Evolutionary conservation across 2,888 invertebrate genomes (phyloP), one percentile per base, ranked within the genome.

Genomic region (Ophonus ardosiacus): DNA sequence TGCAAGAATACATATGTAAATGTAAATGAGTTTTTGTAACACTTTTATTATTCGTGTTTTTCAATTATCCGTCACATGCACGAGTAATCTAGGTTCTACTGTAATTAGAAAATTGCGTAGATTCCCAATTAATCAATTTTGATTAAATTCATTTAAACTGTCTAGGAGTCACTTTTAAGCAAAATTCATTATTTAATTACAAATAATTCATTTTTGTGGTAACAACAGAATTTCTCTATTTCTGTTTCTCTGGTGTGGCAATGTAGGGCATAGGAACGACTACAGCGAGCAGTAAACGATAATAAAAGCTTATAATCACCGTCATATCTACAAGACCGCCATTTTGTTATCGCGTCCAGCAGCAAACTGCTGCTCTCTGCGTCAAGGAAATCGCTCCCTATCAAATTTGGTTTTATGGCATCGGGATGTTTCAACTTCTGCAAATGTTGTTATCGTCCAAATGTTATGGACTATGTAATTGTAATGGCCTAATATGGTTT

Each of bases 291-390:
- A 56, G 59, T 61, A 80, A 78, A 80, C 31, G 79, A 17, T 61
- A 31, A 61, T 80, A 61, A 80, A 80, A 80, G 79, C 79, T 80
- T 61, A 80, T 80, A 80, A 80, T 80, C 59, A 38, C 15, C 79
- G n/a, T 43, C 74, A 74, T 74, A 74, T 74, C 74, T 74, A 51
- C 51, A 68, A 15, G 31, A 68, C 68, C 40, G 38, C 68, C 3
- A 31, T 31, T 31, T 31, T 31, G 31, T 31, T 68, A 15, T n/a
- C 68, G 68, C 31, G 5, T 5, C n/a, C 68, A 68, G 40, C 15
- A 31, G n/a, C 15, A 38, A 13, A 68, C 68, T 10, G 68, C 43
- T 31, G 38, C 68, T n/a, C 13, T 8, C 43, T 68, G 68, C 7
- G 68, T 68, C 68, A 40, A 68, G 68, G 68, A 68, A 68, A 68